These are phyloP conservation scores for Volucella inflata DNA, from an alignment of 2,888 invertebrate genomes.

Conservation along the genomic window DNA sequence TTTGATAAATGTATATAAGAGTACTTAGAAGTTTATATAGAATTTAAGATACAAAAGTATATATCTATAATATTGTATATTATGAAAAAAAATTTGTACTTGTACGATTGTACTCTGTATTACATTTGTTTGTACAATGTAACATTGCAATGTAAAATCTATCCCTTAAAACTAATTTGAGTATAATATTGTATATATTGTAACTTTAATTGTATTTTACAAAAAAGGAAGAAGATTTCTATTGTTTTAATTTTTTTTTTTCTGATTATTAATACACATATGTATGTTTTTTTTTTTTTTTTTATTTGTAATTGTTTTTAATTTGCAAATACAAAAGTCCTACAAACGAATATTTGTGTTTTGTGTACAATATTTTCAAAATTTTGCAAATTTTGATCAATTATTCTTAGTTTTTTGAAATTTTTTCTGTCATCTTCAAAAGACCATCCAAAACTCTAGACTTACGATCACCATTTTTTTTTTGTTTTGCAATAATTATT, in stretches of 20 bases:
- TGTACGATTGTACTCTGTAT: conserved; percentile 70
- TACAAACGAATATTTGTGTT: conserved; percentile 12
- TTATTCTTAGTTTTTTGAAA: conserved; percentile 30
- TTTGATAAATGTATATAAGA: conserved; percentile 45
- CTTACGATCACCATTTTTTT: conserved; percentile 56
- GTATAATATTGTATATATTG: conserved; percentile 54
- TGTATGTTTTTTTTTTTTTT: conserved; percentile 38
- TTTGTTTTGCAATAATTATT: conserved; percentile 47
- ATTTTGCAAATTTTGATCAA: conserved; percentile 71
- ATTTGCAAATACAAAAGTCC: conserved; percentile 34
- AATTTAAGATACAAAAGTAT: conserved; percentile 69
- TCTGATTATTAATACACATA: conserved; percentile 41
- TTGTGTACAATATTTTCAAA: conserved; percentile 53
- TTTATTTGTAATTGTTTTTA: conserved; percentile 13
- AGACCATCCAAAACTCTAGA: conserved; percentile 56
- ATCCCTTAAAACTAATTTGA: conserved; percentile 59
- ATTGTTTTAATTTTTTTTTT: conserved; percentile 47
- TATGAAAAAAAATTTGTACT: conserved; percentile 70
- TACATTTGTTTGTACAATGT: conserved; percentile 46
- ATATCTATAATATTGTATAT: conserved; percentile 52
- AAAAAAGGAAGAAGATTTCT: conserved; percentile 40
- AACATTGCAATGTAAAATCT: conserved; percentile 25
- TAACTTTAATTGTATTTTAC: conserved; percentile 31
- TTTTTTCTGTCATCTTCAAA: conserved; percentile 60
- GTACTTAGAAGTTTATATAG: conserved; percentile 35